Conservation (phyloP, 2,797 vertebrate species). For the Hemitrygon akajei region DNA sequence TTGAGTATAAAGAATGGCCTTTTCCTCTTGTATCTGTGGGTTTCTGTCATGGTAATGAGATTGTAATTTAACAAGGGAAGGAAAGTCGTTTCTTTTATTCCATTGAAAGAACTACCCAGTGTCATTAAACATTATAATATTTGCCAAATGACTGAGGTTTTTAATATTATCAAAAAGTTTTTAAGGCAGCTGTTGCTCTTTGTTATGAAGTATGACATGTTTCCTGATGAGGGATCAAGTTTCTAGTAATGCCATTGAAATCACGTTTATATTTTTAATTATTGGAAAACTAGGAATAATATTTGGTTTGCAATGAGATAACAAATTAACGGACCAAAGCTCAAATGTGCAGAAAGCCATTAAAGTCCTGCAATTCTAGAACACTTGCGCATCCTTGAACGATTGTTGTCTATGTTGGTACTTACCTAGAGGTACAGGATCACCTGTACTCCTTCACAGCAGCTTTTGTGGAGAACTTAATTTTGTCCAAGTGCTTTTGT, state of each 20-base stretch:
- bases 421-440: background rate
- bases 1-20: background rate
- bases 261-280: background rate
- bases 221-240: background rate
- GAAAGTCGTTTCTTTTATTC: background rate
- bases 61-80: background rate
- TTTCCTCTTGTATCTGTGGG: background rate
- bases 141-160: background rate
- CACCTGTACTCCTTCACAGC: background rate
- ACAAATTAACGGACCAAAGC: background rate
- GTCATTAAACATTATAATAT: background rate
- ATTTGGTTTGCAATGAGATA: background rate
- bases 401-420: background rate
- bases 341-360: background rate
- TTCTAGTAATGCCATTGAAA: background rate
- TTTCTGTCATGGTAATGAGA: background rate
- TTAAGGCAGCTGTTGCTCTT: background rate
- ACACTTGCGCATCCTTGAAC: background rate
- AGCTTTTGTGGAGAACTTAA: background rate
- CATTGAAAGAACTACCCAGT: background rate
- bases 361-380: background rate
- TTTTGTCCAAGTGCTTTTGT: background rate
- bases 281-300: background rate
- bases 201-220: background rate
- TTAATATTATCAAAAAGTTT: background rate